Conservation (phyloP, 2,888 invertebrate genomes). For the Nemurella pictetii region DNA sequence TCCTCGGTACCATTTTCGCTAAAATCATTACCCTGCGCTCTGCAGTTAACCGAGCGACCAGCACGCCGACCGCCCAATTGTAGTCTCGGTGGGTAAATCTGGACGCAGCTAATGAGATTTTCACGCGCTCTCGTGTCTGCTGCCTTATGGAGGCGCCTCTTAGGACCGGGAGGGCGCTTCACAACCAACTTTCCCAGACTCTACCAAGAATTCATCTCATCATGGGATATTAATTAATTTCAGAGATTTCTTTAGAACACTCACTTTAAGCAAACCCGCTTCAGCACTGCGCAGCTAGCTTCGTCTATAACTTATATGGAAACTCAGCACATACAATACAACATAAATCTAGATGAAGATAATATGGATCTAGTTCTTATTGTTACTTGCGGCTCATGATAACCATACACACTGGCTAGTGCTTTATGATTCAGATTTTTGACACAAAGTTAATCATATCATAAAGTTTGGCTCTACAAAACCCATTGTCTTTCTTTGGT, state of each 20-base stretch:
- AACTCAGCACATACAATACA: neutral
- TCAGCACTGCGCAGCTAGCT: neutral
- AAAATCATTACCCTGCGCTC: neutral
- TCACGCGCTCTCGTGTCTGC: neutral
- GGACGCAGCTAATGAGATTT: neutral
- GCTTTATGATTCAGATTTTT: neutral
- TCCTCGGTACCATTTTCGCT: neutral
- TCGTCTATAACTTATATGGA: neutral
- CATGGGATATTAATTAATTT: neutral
- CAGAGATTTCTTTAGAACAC: neutral
- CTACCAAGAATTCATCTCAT: neutral
- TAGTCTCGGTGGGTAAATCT: too few relatives aligned
- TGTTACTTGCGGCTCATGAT: neutral
- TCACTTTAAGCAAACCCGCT: neutral
- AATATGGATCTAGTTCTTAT: neutral
- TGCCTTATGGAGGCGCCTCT: neutral
- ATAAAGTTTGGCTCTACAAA: neutral
- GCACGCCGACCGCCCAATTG: neutral
- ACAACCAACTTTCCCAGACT: neutral
- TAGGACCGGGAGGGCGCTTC: neutral
- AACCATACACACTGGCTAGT: neutral
- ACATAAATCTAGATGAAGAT: neutral
- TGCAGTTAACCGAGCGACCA: neutral
- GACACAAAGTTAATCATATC: neutral
- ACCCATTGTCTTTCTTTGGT: neutral